Evolutionary conservation across 2,797 vertebrate genomes (phyloP), one percentile per base, ranked within the genome.

Genomic region (Sebastiscus tertius): DNA sequence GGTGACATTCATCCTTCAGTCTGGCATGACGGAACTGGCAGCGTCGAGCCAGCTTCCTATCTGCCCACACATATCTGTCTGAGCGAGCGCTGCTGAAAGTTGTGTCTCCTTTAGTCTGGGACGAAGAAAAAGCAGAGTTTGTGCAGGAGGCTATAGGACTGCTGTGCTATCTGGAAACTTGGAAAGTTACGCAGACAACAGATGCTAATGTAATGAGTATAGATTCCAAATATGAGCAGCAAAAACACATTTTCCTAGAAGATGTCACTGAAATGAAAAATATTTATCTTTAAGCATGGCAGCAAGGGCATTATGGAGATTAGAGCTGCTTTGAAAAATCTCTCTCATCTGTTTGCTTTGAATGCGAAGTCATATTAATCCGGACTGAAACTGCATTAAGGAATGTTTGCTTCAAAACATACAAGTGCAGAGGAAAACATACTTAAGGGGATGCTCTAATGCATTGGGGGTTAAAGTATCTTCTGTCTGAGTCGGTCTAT

Each of bases 1-100:
- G 46, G 87, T 89, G 92, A 93, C 92, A 92, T 93, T 91, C 90
- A 91, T 91, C 87, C 83, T 77, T 91, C 91, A 87, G 81, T 69
- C 89, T 90, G 88, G 90, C 89, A 76, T 71, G 71, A 79, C 58
- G 58, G 86, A 80, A 60, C 14, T 49, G 56, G 71, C 83, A 39
- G 84, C 14, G 84, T 16, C 71, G 62, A 59, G 92, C 89, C 92
- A 93, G 88, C 88, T 91, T 93, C 92, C 92, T 80, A 46, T 91
- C 88, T 80, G 8, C 84, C 80, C 80, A 80, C 90, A 83, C 83
- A 75, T 79, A 88, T 91, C 88, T 85, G 88, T 88, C 77, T 83
- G 81, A 56, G 67, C 13, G 77, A 84, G 80, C 22, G 18, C 86
- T 87, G 83, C 82, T 79, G 81, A 77, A 88, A 81, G 84, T 62